Evolutionary conservation across 2,113 vertebrate species (phyloP).

Genomic region (Oxyruncus cristatus): DNA sequence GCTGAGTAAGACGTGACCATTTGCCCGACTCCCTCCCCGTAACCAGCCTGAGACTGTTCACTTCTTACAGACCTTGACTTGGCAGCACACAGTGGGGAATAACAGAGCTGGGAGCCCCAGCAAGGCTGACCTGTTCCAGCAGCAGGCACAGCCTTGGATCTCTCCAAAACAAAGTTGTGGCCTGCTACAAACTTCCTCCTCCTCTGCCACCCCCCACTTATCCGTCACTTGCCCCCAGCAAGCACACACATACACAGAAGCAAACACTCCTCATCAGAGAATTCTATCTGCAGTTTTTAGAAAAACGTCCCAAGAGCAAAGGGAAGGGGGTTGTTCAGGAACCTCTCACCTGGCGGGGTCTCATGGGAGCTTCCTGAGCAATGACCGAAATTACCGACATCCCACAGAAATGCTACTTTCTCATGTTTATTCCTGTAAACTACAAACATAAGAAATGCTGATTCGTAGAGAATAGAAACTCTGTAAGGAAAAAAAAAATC

Average conservation of each 20-base stretch:
- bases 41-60: not conserved
- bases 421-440: slow-evolving; percentile 52
- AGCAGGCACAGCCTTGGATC: not conserved
- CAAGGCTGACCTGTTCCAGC: not conserved
- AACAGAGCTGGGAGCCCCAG: not conserved
- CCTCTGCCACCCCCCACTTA: not conserved
- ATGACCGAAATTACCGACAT: not conserved
- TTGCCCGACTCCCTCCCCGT: not conserved
- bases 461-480: slow-evolving; percentile 9
- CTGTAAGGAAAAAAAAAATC: not conserved
- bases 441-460: slow-evolving; percentile 44
- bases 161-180: not conserved
- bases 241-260: not conserved
- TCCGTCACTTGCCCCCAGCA: not conserved
- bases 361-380: slow-evolving; percentile 4
- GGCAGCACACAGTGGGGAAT: not conserved
- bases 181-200: not conserved
- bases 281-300: not conserved
- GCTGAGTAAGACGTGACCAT: slow-evolving; percentile 30
- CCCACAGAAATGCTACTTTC: slow-evolving; percentile 38
- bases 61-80: not conserved
- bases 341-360: slow-evolving; percentile 22
- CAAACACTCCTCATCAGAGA: not conserved
- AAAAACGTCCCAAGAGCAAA: not conserved
- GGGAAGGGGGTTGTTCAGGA: not conserved